phyloP scores from a whole-genome alignment of 2,888 invertebrate species.

The Allygus modestus region DNA sequence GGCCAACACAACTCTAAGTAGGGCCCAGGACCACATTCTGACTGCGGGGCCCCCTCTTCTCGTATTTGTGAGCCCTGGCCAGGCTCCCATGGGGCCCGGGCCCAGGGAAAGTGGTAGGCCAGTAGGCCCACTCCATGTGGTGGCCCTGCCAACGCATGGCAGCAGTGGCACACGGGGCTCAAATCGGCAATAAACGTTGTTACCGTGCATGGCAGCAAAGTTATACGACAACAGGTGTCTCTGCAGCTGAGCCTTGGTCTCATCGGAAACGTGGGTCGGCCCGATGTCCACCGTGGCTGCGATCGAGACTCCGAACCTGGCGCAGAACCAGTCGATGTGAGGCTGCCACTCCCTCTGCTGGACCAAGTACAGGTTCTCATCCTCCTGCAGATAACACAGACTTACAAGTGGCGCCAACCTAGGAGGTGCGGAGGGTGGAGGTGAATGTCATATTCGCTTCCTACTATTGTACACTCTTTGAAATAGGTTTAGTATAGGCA shows the following conservation, averaged over 20 bases:
- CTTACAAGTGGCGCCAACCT: constrained; percentile 62
- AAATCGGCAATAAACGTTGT: neutral
- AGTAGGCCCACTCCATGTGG: too few relatives aligned
- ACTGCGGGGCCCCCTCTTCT: too few relatives aligned
- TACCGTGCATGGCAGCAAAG: constrained; percentile 90
- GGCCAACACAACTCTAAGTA: too few relatives aligned
- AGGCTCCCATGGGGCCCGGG: too few relatives aligned
- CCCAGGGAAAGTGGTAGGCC: too few relatives aligned
- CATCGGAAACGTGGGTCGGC: constrained; percentile 81
- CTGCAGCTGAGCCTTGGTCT: constrained; percentile 83
- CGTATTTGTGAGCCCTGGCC: too few relatives aligned
- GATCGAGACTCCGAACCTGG: constrained; percentile 85
- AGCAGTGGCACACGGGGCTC: too few relatives aligned
- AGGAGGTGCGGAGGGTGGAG: neutral
- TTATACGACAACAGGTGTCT: constrained; percentile 90
- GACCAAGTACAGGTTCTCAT: constrained; percentile 84
- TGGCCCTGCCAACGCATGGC: too few relatives aligned
- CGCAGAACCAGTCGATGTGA: constrained; percentile 92
- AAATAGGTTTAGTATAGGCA: too few relatives aligned
- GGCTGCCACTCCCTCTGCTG: constrained; percentile 94
- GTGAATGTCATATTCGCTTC: too few relatives aligned
- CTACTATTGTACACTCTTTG: too few relatives aligned
- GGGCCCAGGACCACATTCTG: too few relatives aligned
- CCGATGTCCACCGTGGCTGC: constrained; percentile 84
- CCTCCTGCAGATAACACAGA: constrained; percentile 84